phyloP scores from a whole-genome alignment of 2,113 vertebrate genomes.

The Jacana jacana region DNA sequence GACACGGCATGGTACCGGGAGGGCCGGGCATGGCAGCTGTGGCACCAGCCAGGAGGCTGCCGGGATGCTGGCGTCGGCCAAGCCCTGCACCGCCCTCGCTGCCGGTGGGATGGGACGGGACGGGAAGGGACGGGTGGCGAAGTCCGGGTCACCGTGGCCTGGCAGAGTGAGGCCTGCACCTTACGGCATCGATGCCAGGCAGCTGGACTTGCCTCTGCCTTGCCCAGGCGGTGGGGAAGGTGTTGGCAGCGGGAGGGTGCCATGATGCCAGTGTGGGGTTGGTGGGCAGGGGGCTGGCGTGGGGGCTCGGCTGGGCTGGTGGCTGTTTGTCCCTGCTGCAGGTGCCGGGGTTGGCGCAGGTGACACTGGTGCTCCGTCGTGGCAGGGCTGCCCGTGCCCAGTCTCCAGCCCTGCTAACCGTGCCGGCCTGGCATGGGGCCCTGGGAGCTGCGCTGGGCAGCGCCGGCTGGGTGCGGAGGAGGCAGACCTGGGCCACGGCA shows the following conservation, averaged over 20 bases:
- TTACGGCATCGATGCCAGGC: not conserved
- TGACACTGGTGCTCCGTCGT: accelerated
- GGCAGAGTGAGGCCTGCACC: not conserved
- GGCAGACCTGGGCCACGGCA: no score
- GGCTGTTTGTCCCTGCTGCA: not conserved
- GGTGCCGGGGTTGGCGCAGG: not conserved
- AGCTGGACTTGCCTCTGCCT: not conserved
- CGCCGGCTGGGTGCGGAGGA: accelerated
- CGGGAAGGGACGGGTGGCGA: not conserved
- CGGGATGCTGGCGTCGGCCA: not conserved
- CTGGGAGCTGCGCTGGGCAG: not conserved
- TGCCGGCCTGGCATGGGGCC: not conserved
- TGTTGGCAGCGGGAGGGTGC: not conserved
- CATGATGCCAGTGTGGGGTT: not conserved
- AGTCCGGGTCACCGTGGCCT: not conserved
- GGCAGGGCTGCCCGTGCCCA: not conserved
- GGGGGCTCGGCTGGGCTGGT: not conserved
- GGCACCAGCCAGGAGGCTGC: not conserved
- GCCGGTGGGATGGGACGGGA: not conserved
- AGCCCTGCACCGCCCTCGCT: not conserved
- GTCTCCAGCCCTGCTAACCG: not conserved
- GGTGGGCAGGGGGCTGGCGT: accelerated
- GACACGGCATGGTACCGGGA: not conserved
- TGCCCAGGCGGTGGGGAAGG: not conserved
- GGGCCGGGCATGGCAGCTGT: not conserved